A percentile compares a stretch with the other conserved stretches of the same genome.
These are phyloP conservation scores for Paedocypris micromegethes DNA, from an alignment of 2,797 vertebrate genomes.

Conservation along the genomic window DNA sequence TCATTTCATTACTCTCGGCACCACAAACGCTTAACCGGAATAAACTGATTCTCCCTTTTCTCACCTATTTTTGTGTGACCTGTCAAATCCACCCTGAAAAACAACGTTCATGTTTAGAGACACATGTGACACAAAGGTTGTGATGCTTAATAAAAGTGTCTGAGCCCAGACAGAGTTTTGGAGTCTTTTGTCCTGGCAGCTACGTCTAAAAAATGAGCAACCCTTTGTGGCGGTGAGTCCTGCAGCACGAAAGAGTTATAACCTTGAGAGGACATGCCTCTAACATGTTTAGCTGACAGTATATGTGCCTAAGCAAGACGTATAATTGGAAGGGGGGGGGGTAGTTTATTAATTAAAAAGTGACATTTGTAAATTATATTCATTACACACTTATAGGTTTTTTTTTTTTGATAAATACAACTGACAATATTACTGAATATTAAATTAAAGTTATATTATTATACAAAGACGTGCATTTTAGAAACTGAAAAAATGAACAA, in stretches of 20 bases:
- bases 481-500: too few relatives aligned
- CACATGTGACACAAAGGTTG: conserved; percentile 68
- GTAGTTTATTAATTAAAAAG: too few relatives aligned
- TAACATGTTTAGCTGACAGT: not conserved
- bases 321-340: too few relatives aligned
- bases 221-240: conserved; percentile 51
- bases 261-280: conserved; percentile 68
- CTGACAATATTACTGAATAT: too few relatives aligned
- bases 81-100: conserved; percentile 75
- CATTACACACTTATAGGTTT: too few relatives aligned
- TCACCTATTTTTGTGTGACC: conserved; percentile 51
- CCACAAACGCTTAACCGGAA: conserved; percentile 82
- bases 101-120: conserved; percentile 62
- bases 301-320: too few relatives aligned
- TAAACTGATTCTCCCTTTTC: conserved; percentile 78
- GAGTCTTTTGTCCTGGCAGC: conserved; percentile 70
- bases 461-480: too few relatives aligned
- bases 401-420: too few relatives aligned
- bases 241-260: conserved; percentile 61
- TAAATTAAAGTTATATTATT: too few relatives aligned
- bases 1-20: conserved; percentile 89
- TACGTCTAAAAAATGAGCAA: conserved; percentile 77
- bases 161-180: conserved; percentile 72
- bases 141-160: conserved; percentile 79
- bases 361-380: too few relatives aligned